phyloP scores from a whole-genome alignment of 2,113 vertebrate genomes.

The Euleptes europaea region DNA sequence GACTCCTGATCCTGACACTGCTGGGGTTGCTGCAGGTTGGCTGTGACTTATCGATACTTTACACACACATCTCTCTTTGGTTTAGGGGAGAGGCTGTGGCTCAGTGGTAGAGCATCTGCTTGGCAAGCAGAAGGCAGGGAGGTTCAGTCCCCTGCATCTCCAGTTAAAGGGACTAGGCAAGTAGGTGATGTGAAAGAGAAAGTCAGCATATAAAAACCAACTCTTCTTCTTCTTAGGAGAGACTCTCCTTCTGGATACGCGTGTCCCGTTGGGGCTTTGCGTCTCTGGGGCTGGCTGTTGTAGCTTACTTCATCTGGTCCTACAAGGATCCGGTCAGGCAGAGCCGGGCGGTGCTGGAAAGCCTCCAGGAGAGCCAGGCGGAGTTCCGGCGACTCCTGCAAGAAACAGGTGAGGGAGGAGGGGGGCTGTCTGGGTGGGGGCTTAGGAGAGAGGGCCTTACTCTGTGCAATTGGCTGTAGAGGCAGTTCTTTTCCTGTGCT shows the following conservation, averaged over 20 bases:
- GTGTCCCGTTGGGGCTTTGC: not conserved
- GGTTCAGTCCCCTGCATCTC: too few species aligned
- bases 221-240: not conserved
- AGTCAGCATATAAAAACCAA: too few species aligned
- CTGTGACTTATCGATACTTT: too few species aligned
- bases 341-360: conserved; percentile 13
- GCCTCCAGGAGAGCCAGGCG: not conserved
- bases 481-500: too few species aligned
- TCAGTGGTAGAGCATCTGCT: too few species aligned
- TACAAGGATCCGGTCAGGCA: conserved; percentile 25
- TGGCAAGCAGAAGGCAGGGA: too few species aligned
- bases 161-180: too few species aligned
- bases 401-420: conserved; percentile 7
- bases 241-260: conserved; percentile 18
- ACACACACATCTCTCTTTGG: too few species aligned
- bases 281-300: not conserved
- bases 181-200: too few species aligned
- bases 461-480: not conserved
- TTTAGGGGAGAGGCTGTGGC: too few species aligned
- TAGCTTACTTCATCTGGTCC: conserved; percentile 4
- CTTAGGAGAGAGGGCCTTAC: not conserved
- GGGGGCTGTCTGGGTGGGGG: not conserved
- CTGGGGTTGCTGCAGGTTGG: too few species aligned
- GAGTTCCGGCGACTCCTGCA: conserved; percentile 17
- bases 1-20: too few species aligned